Evolutionary conservation across 1,140 invertebrate genomes (phyloP), one percentile per base, ranked within the genome.

Genomic region (Hyposmocoma kahamanoa): DNA sequence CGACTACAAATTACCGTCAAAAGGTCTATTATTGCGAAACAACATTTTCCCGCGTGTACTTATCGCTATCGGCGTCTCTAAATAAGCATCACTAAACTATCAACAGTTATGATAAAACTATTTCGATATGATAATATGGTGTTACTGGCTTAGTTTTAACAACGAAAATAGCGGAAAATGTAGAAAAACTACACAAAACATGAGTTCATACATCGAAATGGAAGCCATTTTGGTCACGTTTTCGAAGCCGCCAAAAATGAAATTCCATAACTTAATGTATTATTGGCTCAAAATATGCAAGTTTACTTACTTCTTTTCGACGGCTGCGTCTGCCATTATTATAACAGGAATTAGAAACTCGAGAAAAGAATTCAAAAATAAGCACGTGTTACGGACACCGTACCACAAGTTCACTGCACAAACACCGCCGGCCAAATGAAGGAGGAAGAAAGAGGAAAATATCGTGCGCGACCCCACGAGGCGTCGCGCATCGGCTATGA

Each of bases 171-270:
- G 15, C 2, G 13, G 41, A 59, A 56, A 65, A 52, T 38, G 53
- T 42, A 32, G 44, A 50, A 60, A 50, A 47, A 39, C 20, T 28
- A 45, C 30, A 32, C 17, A 57, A 59, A 61, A 57, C 51, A 64
- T 47, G 21, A 46, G 50, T 58, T 59, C 43, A 57, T 46, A 55
- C 38, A 32, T 50, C 50, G 70, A 67, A 72, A 57, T 64, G 84
- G 81, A 83, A 86, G 84, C 84, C 84, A 86, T 86, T 86, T 86
- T 86, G 80, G 82, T 82, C 76, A 82, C 73, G 74, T 78, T 73
- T 76, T 47, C 54, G 60, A 70, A 78, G 69, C 80, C 84, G 82
- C 82, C 78, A 83, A 78, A 77, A 72, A 47, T 63, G 47, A 46
- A 57, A 50, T 34, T 46, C 22, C 38, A 49, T 30, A 43, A 58